A percentile compares a stretch with the other conserved stretches of the same genome.
These are phyloP conservation scores for Erannis defoliaria DNA, from an alignment of 2,888 invertebrate genomes.

Conservation along the genomic window DNA sequence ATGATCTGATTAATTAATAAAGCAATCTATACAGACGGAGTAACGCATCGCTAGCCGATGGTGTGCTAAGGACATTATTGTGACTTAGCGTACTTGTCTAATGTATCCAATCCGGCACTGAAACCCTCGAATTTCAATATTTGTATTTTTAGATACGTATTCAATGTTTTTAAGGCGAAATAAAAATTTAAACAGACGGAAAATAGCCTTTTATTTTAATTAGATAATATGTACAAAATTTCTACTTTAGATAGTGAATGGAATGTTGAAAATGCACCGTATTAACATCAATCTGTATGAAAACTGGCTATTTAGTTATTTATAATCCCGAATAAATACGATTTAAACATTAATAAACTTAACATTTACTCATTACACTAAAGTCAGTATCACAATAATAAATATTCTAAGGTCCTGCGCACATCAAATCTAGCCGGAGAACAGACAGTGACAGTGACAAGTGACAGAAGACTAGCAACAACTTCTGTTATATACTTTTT, in stretches of 20 bases:
- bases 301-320: slow-evolving; percentile 21
- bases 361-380: slow-evolving; percentile 71
- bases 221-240: slow-evolving; percentile 58
- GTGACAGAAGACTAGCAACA: too few relatives aligned
- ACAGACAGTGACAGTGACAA: neutral
- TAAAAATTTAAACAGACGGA: slow-evolving; percentile 63
- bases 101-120: slow-evolving; percentile 52
- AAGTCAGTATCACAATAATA: slow-evolving; percentile 63
- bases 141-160: slow-evolving; percentile 69
- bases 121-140: slow-evolving; percentile 67
- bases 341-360: slow-evolving; percentile 59
- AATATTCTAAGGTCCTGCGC: slow-evolving; percentile 30
- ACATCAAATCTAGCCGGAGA: neutral
- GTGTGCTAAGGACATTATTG: slow-evolving; percentile 7
- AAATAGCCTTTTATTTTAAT: slow-evolving; percentile 75
- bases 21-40: neutral
- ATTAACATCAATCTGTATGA: slow-evolving; percentile 29
- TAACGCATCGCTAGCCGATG: neutral
- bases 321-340: slow-evolving; percentile 36
- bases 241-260: slow-evolving; percentile 21
- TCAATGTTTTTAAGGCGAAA: slow-evolving; percentile 58
- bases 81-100: slow-evolving; percentile 29
- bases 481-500: too few relatives aligned
- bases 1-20: neutral
- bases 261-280: slow-evolving; percentile 34